These are phyloP conservation scores for Biston betularia DNA, from an alignment of 2,888 invertebrate genomes.

Conservation along the genomic window DNA sequence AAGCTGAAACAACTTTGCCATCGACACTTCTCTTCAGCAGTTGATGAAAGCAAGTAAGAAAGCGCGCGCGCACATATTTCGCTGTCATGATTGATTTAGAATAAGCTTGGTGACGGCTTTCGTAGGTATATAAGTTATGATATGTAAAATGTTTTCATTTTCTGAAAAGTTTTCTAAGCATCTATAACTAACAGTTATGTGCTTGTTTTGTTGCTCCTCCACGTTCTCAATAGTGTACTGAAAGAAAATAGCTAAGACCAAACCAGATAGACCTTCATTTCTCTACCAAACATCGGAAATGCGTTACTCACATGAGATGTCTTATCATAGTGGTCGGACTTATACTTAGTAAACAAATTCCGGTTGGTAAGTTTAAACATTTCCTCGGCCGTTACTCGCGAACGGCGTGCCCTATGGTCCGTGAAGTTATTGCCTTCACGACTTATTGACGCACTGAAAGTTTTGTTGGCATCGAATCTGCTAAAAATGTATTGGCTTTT, in stretches of 20 bases:
- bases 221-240: conserved; percentile 44
- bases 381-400: conserved; percentile 62
- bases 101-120: too few relatives aligned
- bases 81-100: too few relatives aligned
- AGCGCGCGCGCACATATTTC: too few relatives aligned
- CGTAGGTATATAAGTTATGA: too few relatives aligned
- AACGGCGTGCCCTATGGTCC: conserved; percentile 65
- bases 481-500: conserved; percentile 48
- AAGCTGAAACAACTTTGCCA: too few relatives aligned
- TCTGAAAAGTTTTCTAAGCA: conserved; percentile 4
- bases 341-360: conserved; percentile 61
- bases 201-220: conserved; percentile 58
- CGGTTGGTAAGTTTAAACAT: conserved; percentile 68
- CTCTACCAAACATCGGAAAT: conserved; percentile 20
- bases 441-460: conserved; percentile 66
- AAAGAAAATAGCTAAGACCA: conserved; percentile 48
- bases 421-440: conserved; percentile 70
- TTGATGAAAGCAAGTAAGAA: too few relatives aligned
- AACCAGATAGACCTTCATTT: conserved; percentile 42
- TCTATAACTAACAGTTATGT: conserved; percentile 51
- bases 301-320: conserved; percentile 41
- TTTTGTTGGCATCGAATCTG: conserved; percentile 50
- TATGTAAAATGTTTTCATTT: too few relatives aligned
- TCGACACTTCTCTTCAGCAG: too few relatives aligned
- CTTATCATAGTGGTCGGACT: conserved; percentile 50